phyloP scores from a whole-genome alignment of 2,113 vertebrate genomes.

The Coryphaenoides rupestris region DNA sequence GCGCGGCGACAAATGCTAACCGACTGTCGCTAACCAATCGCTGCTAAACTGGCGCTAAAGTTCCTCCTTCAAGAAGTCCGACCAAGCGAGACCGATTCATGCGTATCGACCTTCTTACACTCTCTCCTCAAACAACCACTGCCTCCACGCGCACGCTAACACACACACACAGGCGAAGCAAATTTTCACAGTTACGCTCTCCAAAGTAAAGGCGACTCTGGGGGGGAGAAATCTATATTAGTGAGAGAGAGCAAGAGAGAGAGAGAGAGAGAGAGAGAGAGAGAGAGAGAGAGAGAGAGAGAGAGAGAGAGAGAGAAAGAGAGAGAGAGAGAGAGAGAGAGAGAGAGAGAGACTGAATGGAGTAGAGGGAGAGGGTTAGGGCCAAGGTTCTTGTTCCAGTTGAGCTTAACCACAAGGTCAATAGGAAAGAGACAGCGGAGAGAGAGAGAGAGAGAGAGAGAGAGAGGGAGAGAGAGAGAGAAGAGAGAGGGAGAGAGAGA shows the following conservation, averaged over 20 bases:
- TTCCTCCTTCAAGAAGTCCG: neutral
- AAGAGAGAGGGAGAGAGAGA: constrained; percentile 9
- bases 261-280: neutral
- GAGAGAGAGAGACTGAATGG: neutral
- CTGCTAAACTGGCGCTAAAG: too few species aligned
- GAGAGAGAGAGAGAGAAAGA: neutral
- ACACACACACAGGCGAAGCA: neutral
- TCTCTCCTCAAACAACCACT: neutral
- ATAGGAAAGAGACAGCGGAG: neutral
- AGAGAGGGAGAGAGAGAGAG: too few species aligned
- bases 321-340: neutral
- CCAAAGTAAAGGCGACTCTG: neutral
- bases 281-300: neutral
- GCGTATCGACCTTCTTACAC: neutral
- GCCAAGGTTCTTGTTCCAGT: neutral
- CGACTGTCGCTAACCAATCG: too few species aligned
- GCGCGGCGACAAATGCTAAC: too few species aligned
- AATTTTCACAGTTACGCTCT: neutral
- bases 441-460: too few species aligned
- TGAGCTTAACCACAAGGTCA: neutral
- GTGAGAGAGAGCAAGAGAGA: neutral
- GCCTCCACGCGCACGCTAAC: neutral
- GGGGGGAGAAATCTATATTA: neutral
- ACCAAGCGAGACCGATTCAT: neutral
- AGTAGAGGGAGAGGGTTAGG: neutral